Evolutionary conservation across 2,888 invertebrate species (phyloP).

Genomic region (Stenoptilia bipunctidactyla): DNA sequence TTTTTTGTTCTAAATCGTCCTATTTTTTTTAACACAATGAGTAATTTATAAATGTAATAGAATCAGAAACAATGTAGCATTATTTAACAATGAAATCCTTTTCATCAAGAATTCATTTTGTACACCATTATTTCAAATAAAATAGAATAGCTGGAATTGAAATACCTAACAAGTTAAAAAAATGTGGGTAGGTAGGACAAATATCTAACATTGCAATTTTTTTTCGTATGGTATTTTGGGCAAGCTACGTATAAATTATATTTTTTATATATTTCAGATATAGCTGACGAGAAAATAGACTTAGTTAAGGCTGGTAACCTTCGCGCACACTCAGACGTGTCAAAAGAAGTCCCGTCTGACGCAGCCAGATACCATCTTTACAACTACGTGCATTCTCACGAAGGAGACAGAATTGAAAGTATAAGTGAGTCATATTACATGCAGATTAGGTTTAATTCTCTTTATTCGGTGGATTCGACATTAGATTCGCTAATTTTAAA

Average conservation of each 20-base stretch:
- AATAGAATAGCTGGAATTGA: too few species aligned
- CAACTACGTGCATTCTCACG: constrained; percentile 91
- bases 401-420: constrained; percentile 90
- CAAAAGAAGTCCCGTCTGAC: constrained; percentile 85
- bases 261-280: constrained; percentile 66
- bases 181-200: not conserved
- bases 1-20: too few species aligned
- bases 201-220: not conserved
- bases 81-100: too few species aligned
- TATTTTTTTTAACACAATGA: too few species aligned
- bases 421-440: constrained; percentile 77
- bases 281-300: constrained; percentile 89
- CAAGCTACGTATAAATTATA: not conserved
- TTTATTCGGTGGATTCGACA: too few species aligned
- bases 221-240: not conserved
- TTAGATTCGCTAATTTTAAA: too few species aligned
- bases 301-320: constrained; percentile 75
- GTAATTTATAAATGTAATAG: too few species aligned
- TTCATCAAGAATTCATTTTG: too few species aligned
- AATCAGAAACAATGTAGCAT: too few species aligned
- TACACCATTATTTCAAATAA: too few species aligned
- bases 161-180: not conserved
- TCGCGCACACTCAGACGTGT: constrained; percentile 73
- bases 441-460: too few species aligned
- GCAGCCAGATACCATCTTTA: constrained; percentile 93